Conservation (phyloP, 2,113 vertebrate genomes). For the Channa argus region DNA sequence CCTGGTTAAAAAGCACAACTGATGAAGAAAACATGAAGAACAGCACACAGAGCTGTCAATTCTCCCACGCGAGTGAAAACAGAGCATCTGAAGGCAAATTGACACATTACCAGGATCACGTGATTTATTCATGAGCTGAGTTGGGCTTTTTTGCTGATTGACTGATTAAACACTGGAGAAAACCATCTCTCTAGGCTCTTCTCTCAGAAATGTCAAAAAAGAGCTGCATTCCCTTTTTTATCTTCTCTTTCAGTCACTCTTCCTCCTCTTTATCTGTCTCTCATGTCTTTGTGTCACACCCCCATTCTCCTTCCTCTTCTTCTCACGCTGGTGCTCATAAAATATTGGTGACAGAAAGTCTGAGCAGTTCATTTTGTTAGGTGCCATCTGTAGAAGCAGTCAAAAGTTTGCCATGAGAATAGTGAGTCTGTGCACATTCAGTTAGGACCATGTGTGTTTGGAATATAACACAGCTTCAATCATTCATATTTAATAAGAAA, state of each 20-base stretch:
- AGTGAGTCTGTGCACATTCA: neutral
- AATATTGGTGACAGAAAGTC: slow-evolving; percentile 43
- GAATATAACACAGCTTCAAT: too few relatives aligned
- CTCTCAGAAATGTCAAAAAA: neutral
- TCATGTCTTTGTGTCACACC: neutral
- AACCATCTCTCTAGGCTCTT: neutral
- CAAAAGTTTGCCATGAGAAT: slow-evolving; percentile 6
- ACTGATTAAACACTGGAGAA: slow-evolving; percentile 18
- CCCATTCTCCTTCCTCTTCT: neutral
- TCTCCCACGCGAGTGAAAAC: slow-evolving; percentile 21
- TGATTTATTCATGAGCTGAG: slow-evolving; percentile 38
- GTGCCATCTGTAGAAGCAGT: slow-evolving; percentile 38
- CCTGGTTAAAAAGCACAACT: neutral
- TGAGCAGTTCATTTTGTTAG: slow-evolving; percentile 27
- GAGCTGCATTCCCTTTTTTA: neutral
- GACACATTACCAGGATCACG: slow-evolving; percentile 24
- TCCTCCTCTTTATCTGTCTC: neutral
- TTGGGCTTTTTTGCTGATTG: slow-evolving; percentile 15
- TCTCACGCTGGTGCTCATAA: slow-evolving; percentile 33
- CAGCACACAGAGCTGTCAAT: slow-evolving; percentile 9
- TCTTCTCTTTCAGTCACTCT: neutral
- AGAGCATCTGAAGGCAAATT: slow-evolving; percentile 28
- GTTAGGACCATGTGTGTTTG: neutral
- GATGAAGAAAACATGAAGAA: slow-evolving; percentile 12
- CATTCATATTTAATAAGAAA: too few relatives aligned